These are phyloP conservation scores for Calidris pygmaea DNA, from an alignment of 2,113 vertebrate genomes.

Conservation along the genomic window DNA sequence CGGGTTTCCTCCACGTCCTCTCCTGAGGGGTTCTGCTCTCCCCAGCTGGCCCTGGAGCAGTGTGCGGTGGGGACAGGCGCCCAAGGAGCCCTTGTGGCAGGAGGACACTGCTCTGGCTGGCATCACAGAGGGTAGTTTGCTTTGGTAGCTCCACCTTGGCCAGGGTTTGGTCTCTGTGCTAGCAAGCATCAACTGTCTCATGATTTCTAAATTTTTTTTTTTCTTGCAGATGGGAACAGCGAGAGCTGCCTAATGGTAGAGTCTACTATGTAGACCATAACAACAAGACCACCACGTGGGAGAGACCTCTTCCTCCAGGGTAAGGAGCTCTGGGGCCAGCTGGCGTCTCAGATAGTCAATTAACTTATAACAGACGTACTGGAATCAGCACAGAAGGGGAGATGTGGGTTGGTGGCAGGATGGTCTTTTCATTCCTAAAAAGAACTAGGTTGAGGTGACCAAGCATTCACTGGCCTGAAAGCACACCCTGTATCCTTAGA, in stretches of 20 bases:
- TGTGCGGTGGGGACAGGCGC: accelerated
- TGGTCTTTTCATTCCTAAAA: not conserved
- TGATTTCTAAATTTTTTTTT: not conserved
- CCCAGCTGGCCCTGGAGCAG: not conserved
- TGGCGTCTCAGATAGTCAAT: not conserved
- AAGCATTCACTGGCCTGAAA: not conserved
- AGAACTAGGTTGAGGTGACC: not conserved
- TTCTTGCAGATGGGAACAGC: constrained; percentile 91
- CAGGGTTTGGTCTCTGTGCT: not conserved
- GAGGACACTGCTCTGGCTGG: not conserved
- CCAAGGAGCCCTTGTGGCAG: not conserved
- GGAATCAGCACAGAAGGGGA: not conserved
- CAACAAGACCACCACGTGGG: constrained; percentile 98
- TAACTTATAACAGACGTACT: too few relatives aligned
- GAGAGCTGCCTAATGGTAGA: constrained; percentile 91
- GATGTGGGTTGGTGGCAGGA: not conserved
- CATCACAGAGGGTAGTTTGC: not conserved
- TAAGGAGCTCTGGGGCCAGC: constrained; percentile 57
- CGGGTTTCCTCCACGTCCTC: accelerated
- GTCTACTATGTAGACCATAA: constrained; percentile 99
- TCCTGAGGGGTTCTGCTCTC: not conserved
- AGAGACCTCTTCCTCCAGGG: constrained; percentile 95
- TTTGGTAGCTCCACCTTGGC: not conserved
- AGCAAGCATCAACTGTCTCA: not conserved
- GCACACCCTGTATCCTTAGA: not conserved